phyloP scores from a whole-genome alignment of 2,888 invertebrate species.

The Epirrita christyi region DNA sequence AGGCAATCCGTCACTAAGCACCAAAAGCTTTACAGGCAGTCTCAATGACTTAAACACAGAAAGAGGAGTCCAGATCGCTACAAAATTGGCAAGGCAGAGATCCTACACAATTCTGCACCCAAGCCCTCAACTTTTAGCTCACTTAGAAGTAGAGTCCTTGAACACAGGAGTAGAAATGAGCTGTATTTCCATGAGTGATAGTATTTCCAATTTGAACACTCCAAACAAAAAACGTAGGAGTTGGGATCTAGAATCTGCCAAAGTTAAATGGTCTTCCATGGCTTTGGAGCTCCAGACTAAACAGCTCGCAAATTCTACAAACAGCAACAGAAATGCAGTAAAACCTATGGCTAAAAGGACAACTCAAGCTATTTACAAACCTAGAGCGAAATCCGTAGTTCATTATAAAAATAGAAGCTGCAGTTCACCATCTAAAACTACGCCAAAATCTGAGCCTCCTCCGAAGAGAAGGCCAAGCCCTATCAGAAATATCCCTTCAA shows the following conservation, averaged over 20 bases:
- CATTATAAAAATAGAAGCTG: slow-evolving; percentile 47
- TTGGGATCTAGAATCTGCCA: slow-evolving; percentile 78
- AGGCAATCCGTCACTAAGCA: slow-evolving; percentile 62
- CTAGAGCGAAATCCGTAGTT: slow-evolving; percentile 48
- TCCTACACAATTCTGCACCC: slow-evolving; percentile 92
- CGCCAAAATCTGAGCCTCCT: slow-evolving; percentile 56
- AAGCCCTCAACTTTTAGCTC: slow-evolving; percentile 89
- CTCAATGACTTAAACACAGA: slow-evolving; percentile 71
- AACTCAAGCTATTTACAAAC: slow-evolving; percentile 27
- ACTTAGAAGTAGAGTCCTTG: slow-evolving; percentile 81
- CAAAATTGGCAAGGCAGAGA: slow-evolving; percentile 87
- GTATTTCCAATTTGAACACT: slow-evolving; percentile 62
- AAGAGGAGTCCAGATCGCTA: slow-evolving; percentile 49
- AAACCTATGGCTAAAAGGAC: slow-evolving; percentile 43
- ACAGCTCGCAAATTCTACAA: slow-evolving; percentile 37
- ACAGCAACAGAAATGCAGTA: slow-evolving; percentile 30
- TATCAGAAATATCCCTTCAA: slow-evolving; percentile 42
- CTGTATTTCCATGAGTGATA: slow-evolving; percentile 82
- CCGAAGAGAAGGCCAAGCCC: slow-evolving; percentile 55
- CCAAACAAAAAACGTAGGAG: slow-evolving; percentile 70
- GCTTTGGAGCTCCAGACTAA: slow-evolving; percentile 69
- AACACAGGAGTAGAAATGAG: slow-evolving; percentile 75
- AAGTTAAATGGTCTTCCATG: slow-evolving; percentile 81
- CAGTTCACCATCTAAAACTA: slow-evolving; percentile 44
- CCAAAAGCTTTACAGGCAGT: slow-evolving; percentile 78